These are phyloP conservation scores for Chionoecetes opilio DNA, from an alignment of 1,140 invertebrate species.

Conservation along the genomic window DNA sequence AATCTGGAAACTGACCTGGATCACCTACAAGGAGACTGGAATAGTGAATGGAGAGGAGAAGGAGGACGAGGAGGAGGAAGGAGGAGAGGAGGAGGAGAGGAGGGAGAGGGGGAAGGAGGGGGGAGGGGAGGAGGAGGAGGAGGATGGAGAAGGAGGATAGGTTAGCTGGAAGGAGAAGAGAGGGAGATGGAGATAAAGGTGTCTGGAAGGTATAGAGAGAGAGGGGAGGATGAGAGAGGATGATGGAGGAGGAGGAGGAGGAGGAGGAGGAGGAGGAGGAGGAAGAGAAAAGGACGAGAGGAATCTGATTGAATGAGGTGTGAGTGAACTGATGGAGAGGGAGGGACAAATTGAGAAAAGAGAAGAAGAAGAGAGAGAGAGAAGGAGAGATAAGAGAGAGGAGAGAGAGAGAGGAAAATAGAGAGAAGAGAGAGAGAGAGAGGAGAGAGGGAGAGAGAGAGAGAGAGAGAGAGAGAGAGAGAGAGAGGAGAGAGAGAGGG, in stretches of 20 bases:
- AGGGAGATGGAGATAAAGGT: neutral
- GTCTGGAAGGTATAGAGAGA: neutral
- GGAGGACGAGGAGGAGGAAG: neutral
- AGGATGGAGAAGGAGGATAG: neutral
- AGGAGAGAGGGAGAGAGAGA: neutral
- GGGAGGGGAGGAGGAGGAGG: neutral
- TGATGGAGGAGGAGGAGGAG: neutral
- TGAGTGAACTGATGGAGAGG: constrained; percentile 34
- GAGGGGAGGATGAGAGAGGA: constrained; percentile 8
- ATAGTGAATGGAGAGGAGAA: neutral
- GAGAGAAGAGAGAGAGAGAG: neutral
- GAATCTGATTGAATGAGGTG: neutral
- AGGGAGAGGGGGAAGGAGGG: neutral
- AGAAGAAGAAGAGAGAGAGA: too few species aligned
- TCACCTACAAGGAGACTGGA: neutral
- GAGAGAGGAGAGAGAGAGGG: neutral
- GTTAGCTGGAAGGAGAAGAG: neutral
- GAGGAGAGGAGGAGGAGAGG: neutral
- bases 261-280: neutral
- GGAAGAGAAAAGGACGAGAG: neutral
- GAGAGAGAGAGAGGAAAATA: neutral
- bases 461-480: neutral
- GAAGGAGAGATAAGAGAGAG: too few species aligned
- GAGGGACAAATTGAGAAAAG: neutral
- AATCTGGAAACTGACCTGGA: neutral